Percentiles rank a stretch among this genome's conserved stretches.
phyloP scores from a whole-genome alignment of 92 coral and sea anemone genomes.

The Desmophyllum pertusum region DNA sequence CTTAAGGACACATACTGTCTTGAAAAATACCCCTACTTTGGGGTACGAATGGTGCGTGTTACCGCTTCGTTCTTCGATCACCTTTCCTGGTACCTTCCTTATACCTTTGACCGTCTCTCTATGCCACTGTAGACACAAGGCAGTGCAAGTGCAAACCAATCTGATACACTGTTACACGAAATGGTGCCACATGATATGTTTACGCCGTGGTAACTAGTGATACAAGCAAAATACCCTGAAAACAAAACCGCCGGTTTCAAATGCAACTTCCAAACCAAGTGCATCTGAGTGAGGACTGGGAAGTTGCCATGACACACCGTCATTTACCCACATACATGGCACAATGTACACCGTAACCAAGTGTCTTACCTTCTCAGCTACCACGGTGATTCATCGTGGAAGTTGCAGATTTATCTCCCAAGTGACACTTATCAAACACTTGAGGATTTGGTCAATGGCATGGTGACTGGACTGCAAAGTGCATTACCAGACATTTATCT shows the following conservation, averaged over 20 bases:
- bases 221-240: conserved; percentile 14
- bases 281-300: conserved; percentile 4
- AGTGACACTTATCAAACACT: conserved; percentile 26
- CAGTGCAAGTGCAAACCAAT: background rate
- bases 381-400: background rate
- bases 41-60: conserved; percentile 1
- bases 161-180: background rate
- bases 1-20: too few relatives aligned
- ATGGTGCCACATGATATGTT: conserved; percentile 10
- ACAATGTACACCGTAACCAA: conserved; percentile 6
- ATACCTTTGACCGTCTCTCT: background rate
- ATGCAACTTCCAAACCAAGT: conserved; percentile 30
- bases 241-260: conserved; percentile 2
- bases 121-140: background rate
- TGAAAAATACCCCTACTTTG: too few relatives aligned
- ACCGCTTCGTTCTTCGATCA: background rate
- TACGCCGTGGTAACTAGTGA: conserved; percentile 22
- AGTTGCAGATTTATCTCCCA: conserved; percentile 7
- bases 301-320: conserved; percentile 26
- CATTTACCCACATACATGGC: conserved; percentile 42
- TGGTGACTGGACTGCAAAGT: conserved; percentile 2
- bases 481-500: too few relatives aligned
- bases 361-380: background rate
- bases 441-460: conserved; percentile 9
- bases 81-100: background rate